phyloP scores from a whole-genome alignment of 2,113 vertebrate genomes.

The Serilophus lunatus region DNA sequence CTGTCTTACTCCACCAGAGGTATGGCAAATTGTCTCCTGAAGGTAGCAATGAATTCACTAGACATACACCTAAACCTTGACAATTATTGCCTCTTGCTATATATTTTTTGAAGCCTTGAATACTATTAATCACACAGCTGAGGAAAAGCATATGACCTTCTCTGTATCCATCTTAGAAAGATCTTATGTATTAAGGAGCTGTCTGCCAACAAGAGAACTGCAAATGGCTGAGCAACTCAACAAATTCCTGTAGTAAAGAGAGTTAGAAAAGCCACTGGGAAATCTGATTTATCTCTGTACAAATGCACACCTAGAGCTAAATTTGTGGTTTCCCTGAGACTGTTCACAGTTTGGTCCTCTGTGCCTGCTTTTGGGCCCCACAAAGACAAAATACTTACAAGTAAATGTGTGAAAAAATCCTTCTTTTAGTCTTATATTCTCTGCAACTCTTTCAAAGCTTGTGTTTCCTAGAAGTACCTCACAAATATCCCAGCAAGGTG shows the following conservation, averaged over 20 bases:
- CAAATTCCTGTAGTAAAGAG: not conserved
- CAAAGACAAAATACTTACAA: not conserved
- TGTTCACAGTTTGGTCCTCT: not conserved
- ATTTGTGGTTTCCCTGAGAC: not conserved
- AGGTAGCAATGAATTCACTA: constrained; percentile 70
- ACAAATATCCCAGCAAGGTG: not conserved
- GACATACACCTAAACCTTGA: constrained; percentile 58
- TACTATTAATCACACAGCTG: constrained; percentile 54
- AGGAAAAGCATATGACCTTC: constrained; percentile 59
- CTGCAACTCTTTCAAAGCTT: not conserved
- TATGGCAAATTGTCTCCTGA: constrained; percentile 47
- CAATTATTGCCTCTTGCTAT: constrained; percentile 56
- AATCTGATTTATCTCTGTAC: not conserved
- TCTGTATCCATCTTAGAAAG: constrained; percentile 43
- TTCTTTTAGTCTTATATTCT: not conserved
- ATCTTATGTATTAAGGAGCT: not conserved
- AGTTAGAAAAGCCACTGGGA: not conserved
- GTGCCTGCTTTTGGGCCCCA: not conserved
- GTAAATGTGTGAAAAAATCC: not conserved
- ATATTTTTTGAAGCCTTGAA: constrained; percentile 50
- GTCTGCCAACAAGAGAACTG: not conserved
- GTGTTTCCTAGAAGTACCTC: not conserved
- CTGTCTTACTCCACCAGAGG: constrained; percentile 24
- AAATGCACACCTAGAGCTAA: not conserved
- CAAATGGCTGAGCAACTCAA: not conserved